Conservation (phyloP, 2,888 invertebrate species). For the Autographa gamma region DNA sequence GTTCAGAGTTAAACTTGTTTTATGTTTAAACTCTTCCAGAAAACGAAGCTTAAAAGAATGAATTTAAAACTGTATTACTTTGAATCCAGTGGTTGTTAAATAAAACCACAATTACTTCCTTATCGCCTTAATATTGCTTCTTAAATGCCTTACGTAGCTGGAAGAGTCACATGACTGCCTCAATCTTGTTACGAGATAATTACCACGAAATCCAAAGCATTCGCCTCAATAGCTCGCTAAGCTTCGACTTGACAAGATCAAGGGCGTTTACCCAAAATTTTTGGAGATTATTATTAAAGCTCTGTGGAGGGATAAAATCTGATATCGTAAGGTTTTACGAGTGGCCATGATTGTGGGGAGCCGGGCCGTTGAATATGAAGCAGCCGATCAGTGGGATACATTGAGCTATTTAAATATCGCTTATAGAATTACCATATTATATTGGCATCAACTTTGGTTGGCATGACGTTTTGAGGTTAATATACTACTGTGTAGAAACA, state of each 20-base stretch:
- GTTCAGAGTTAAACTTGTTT: not conserved
- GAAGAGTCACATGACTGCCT: constrained; percentile 11
- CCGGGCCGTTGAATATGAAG: constrained; percentile 57
- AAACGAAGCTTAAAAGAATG: not conserved
- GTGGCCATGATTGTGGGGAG: constrained; percentile 64
- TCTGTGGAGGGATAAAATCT: constrained; percentile 65
- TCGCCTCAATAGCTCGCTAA: constrained; percentile 57
- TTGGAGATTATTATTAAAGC: constrained; percentile 66
- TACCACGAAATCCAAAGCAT: constrained; percentile 46
- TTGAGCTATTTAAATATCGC: constrained; percentile 49
- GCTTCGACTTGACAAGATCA: constrained; percentile 62
- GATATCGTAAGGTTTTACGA: constrained; percentile 70
- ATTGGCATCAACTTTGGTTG: constrained; percentile 14
- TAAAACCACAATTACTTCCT: not conserved
- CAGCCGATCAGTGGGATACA: constrained; percentile 56
- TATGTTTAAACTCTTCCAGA: not conserved
- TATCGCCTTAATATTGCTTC: not conserved
- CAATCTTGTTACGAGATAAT: constrained; percentile 47
- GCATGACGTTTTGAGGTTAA: not conserved
- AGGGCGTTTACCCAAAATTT: constrained; percentile 57
- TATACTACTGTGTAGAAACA: not conserved
- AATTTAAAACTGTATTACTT: not conserved
- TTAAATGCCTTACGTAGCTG: not conserved
- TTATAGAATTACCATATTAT: constrained; percentile 34
- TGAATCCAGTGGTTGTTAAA: not conserved